Evolutionary conservation across 2,888 invertebrate genomes (phyloP), one percentile per base, ranked within the genome.

Genomic region (Gortyna flavago): DNA sequence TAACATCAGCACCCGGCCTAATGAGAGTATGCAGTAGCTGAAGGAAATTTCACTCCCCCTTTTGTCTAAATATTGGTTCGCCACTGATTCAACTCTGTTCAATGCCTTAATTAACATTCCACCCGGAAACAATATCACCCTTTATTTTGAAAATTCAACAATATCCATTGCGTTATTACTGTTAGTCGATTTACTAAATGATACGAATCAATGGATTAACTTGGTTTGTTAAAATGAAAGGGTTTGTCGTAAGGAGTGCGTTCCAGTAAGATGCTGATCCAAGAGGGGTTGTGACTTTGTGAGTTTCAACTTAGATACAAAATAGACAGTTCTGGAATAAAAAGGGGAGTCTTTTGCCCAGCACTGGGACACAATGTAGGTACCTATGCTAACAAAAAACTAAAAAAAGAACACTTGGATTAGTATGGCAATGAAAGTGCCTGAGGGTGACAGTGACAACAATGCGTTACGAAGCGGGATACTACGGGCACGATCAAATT

Each of bases 391-490:
- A 18, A 18, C 6, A 48, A 13, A 41, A 11, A 41, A 38, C 38
- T 2, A 41, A 41, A 44, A 21, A 51, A 21, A 51, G 9, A 54
- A 25, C 8, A 25, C 32, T 51, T 38, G 48, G 3, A 62, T 54
- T 44, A 18, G 7, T 16, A 57, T 64, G 11, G 5, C 61, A 79
- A 38, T 44, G 61, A 61, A 21, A 29, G 21, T 21, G 57, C 61
- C n/a, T 61, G 21, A 51, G 79, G 69, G 29, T 64, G 8, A 64
- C n/a, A 64, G 29, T 64, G 8, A 64, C n/a, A 64, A 44, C 25
- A 66, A 66, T 77, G 38, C 25, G 59, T 65, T 11, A 25, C 48
- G 76, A 77, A n/a, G 54, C 35, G 38, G 35, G 44, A 2, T 79
- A 62, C 35, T 35, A 54, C 13, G 51, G 18, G 25, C n/a, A 57